Evolutionary conservation across 1,140 invertebrate species (phyloP), one percentile per base, ranked within the genome.

Genomic region (Dufourea novaeangliae): DNA sequence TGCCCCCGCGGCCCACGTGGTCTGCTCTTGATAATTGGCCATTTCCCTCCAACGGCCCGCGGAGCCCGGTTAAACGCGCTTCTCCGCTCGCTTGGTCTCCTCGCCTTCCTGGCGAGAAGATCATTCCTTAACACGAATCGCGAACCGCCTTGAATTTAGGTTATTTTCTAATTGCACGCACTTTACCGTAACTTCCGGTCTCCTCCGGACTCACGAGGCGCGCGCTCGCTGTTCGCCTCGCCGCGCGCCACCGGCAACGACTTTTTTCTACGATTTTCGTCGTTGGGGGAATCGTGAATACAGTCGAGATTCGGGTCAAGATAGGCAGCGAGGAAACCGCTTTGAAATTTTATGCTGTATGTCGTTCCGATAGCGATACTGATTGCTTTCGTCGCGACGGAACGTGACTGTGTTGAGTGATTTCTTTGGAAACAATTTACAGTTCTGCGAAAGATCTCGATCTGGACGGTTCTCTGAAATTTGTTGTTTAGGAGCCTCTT

Each of bases 81-180:
- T n/a, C 69, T 71, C 37, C 77, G 29, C 50, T 52, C 61, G 70
- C 57, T 61, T 57, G n/a, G n/a, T n/a, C 37, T 69, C 67, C 54
- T 71, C 62, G 32, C 34, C 75, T 56, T 52, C 75, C 69, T 37
- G 63, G 59, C 61, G 63, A 79, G 87, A n/a, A n/a, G n/a, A 69
- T 71, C 79, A 67, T 82, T 68, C n/a, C 79, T 86, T 77, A 78
- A 82, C 78, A 80, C 71, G 83, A 84, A 86, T 83, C 78, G 73
- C 81, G 81, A 87, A 81, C 78, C 82, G 80, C 71, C 85, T 84
- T 78, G 85, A 88, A 89, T 88, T 89, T 87, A 87, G 87, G 86
- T 87, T 89, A 85, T 89, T 88, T 87, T 80, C 78, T 87, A 89
- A 89, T 89, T 87, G 87, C 85, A 79, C 67, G 79, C 79, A 73